These are phyloP conservation scores for Cheilosia variabilis DNA, from an alignment of 2,888 invertebrate genomes.

Conservation along the genomic window DNA sequence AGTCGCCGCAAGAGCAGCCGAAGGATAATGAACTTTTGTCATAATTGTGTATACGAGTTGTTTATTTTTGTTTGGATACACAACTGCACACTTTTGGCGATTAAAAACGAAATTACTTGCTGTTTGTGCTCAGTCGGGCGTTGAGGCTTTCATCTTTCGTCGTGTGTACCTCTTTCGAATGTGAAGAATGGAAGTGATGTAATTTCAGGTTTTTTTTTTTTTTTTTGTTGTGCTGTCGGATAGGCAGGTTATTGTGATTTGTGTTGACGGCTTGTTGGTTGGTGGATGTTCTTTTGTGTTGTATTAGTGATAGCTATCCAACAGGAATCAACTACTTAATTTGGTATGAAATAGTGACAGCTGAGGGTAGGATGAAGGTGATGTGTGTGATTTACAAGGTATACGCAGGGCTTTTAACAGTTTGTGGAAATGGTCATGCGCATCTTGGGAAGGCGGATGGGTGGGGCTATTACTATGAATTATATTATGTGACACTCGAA, in stretches of 20 bases:
- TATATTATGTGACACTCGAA: too few relatives aligned
- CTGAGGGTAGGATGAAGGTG: neutral
- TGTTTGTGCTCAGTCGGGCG: slow-evolving; percentile 14
- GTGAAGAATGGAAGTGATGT: slow-evolving; percentile 4
- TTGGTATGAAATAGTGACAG: too few relatives aligned
- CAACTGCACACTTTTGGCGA: slow-evolving; percentile 9
- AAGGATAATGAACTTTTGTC: slow-evolving; percentile 69
- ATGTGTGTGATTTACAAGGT: too few relatives aligned
- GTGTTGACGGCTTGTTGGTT: neutral
- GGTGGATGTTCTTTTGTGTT: neutral
- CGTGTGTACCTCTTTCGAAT: neutral
- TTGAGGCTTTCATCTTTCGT: slow-evolving; percentile 11
- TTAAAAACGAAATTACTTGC: slow-evolving; percentile 12
- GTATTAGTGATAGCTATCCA: too few relatives aligned
- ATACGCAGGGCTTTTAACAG: too few relatives aligned
- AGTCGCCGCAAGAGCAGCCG: slow-evolving; percentile 14
- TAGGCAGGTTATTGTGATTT: slow-evolving; percentile 3
- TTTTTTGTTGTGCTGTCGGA: slow-evolving; percentile 1
- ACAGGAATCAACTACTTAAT: too few relatives aligned
- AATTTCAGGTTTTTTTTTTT: neutral
- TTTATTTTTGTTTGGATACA: slow-evolving; percentile 40
- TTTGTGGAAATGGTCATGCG: too few relatives aligned
- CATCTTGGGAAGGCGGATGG: too few relatives aligned
- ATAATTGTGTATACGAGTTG: slow-evolving; percentile 34
- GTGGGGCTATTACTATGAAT: too few relatives aligned